Evolutionary conservation across 2,888 invertebrate genomes (phyloP), one percentile per base, ranked within the genome.

Genomic region (Polia nebulosa): DNA sequence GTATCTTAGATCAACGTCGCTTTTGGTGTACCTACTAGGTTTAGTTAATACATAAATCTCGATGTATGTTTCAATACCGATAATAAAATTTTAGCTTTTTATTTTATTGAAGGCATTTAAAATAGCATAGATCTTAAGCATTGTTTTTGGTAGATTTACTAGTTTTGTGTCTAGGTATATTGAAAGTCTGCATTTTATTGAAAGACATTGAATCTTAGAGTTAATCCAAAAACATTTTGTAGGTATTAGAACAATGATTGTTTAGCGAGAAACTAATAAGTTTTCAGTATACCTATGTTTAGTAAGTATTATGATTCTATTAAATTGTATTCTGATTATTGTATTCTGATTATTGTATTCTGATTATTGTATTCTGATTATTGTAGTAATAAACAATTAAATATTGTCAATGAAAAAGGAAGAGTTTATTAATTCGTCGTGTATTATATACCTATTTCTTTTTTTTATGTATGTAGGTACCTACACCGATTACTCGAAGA

Each of bases 161-260:
- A n/a, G 44, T 20, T 45, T 22, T 11, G 45, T 51, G 29, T 29
- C 11, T 29, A 44, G 17, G 39, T 20, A 29, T 29, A n/a, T 39
- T 15, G 17, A 29, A 51, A 29, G 13, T 51, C 51, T 51, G 29
- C 29, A 51, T 51, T 51, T 51, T 29, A 29, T 51, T 51, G 11
- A 25, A 22, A 29, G 61, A 69, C 53, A 64, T 64, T 47, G 47
- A n/a, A 29, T n/a, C 29, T 17, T 11, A 49, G 27, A 3, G n/a
- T 41, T n/a, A n/a, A 22, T 45, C 13, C 25, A 29, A 49, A 25
- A 49, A 27, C 2, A 29, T 29, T 51, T 51, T 51, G 49, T 51
- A n/a, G 29, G 11, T 29, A 11, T 51, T 51, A 29, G n/a, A 45
- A 27, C 29, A 27, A 51, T 51, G 2, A 11, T 51, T 51, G 27